phyloP scores from a whole-genome alignment of 2,113 vertebrate genomes.

The Bos javanicus region DNA sequence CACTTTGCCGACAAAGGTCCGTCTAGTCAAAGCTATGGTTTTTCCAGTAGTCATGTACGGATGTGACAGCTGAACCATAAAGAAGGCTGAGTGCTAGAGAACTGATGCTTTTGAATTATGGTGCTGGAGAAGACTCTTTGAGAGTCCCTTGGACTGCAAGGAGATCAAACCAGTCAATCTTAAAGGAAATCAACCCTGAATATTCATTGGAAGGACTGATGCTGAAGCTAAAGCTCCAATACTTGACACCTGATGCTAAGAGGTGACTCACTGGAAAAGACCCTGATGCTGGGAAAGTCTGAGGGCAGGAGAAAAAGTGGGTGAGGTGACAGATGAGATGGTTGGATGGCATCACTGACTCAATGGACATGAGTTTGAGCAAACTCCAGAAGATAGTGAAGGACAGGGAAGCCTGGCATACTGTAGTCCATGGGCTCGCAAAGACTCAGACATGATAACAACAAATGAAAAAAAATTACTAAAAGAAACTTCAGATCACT shows the following conservation, averaged over 20 bases:
- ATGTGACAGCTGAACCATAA: background rate
- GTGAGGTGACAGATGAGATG: background rate
- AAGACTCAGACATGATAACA: background rate
- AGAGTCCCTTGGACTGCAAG: background rate
- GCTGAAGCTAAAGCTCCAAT: background rate
- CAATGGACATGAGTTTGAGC: background rate
- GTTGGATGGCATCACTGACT: background rate
- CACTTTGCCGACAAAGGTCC: background rate
- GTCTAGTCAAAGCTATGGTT: background rate
- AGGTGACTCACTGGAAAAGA: background rate
- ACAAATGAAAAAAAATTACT: background rate
- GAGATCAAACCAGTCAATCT: background rate
- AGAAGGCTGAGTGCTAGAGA: background rate
- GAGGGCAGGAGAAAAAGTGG: background rate
- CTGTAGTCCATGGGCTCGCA: background rate
- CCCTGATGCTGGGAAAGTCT: background rate
- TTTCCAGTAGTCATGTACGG: background rate
- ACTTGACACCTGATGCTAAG: background rate
- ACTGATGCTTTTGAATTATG: background rate
- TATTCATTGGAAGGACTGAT: background rate
- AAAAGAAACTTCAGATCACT: background rate
- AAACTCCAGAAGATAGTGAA: background rate
- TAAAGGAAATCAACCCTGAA: background rate
- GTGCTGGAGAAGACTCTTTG: background rate
- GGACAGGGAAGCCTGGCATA: background rate